These are phyloP conservation scores for Eulemur coronatus DNA, from an alignment of 2,797 vertebrate species.

Conservation along the genomic window DNA sequence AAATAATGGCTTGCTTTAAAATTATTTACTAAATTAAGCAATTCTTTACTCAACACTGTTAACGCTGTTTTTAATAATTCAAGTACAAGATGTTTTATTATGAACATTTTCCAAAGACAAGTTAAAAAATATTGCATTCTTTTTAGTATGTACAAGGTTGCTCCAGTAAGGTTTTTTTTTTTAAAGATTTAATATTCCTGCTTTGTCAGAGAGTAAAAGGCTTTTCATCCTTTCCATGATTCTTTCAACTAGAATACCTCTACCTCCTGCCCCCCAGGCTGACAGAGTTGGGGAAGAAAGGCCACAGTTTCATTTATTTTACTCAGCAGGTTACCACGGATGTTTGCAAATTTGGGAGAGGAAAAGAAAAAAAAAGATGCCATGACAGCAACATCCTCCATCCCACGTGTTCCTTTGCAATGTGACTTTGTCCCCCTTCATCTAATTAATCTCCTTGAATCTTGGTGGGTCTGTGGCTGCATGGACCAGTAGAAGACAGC, in stretches of 20 bases:
- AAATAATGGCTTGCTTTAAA: conserved; percentile 83
- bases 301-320: not conserved
- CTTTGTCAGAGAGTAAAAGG: not conserved
- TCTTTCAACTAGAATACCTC: not conserved
- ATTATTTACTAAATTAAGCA: conserved; percentile 82
- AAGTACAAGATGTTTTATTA: conserved; percentile 74
- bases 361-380: not conserved
- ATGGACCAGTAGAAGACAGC: not conserved
- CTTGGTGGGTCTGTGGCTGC: not conserved
- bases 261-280: not conserved
- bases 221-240: not conserved
- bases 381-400: not conserved
- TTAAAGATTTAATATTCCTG: not conserved
- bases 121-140: conserved; percentile 25
- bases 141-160: not conserved
- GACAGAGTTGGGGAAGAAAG: not conserved
- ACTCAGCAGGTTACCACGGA: conserved; percentile 9
- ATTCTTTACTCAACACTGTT: conserved; percentile 76
- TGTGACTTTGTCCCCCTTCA: not conserved
- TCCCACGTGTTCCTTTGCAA: not conserved
- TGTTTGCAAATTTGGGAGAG: not conserved
- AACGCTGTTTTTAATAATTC: conserved; percentile 77
- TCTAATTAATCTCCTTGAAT: not conserved
- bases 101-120: conserved; percentile 55
- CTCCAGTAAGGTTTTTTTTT: not conserved